Evolutionary conservation across 2,888 invertebrate species (phyloP), one percentile per base, ranked within the genome.

Genomic region (Sphaerophoria rueppellii): DNA sequence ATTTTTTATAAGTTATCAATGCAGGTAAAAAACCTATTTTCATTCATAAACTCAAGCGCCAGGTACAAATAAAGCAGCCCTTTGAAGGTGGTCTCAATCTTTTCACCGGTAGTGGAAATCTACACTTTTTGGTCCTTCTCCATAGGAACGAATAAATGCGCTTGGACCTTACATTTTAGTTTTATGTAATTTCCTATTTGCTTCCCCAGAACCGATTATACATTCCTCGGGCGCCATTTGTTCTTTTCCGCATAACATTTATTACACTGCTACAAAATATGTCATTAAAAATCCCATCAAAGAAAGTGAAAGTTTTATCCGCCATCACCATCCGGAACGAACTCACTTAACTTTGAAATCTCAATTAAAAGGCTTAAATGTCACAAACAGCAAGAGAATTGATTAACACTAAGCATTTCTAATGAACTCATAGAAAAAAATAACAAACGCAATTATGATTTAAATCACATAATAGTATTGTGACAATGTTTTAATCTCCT

Each of bases 271-370:
- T 50, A 50, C 7, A 12, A 0, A 34, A 63, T 1, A 61, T 34
- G n/a, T 34, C 32, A 48, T 24, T 43, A 34, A 34, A 32, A 3
- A 4, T 24, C 7, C 7, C 11, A 16, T 2, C 24, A 37, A 55
- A 48, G 71, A 83, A 80, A 83, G 83, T 79, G 80, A 83, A 83
- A 83, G 83, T 60, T 55, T 75, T 75, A 43, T 72, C 46, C 35
- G n/a, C 54, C 43, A 65, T 37, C 2, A 54, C 24, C 34, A 16
- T 55, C 34, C 50, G n/a, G 35, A 48, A 43, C 37, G 48, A n/a
- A 43, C 43, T 9, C 6, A 35, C 0, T 48, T 34, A 63, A 37
- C 6, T 65, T 35, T 12, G 16, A 50, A 54, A 14, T 11, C 40
- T 43, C 37, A 69, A 75, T 52, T 67, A 63, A 32, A 65, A 57